Conservation (phyloP, 2,797 vertebrate genomes). For the Echiichthys vipera region DNA sequence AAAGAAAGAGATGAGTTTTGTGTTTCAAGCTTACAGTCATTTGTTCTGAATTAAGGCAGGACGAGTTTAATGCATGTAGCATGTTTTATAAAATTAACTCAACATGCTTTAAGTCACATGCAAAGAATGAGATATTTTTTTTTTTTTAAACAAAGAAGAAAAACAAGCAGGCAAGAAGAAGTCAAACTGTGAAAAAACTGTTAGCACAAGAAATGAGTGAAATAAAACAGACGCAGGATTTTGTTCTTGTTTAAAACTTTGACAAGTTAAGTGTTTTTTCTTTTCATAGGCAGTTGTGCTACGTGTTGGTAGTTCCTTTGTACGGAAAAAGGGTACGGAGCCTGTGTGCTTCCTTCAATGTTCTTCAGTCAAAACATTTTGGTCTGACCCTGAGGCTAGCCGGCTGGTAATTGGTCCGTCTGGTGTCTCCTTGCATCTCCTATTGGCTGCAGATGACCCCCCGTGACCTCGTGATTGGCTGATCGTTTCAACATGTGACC, state of each 20-base stretch:
- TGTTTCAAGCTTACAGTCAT: not conserved
- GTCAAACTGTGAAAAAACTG: not conserved
- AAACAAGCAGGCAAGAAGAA: not conserved
- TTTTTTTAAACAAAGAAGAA: too few relatives aligned
- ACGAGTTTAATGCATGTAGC: not conserved
- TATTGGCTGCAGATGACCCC: constrained; percentile 87
- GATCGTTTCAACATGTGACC: constrained; percentile 82
- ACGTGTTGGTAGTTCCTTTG: constrained; percentile 20
- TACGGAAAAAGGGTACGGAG: constrained; percentile 1
- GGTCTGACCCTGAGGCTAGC: constrained; percentile 82
- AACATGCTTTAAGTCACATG: not conserved
- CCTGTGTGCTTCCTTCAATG: constrained; percentile 28
- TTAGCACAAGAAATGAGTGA: not conserved
- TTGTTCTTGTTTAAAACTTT: constrained; percentile 6
- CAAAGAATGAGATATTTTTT: not conserved
- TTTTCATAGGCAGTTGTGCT: not conserved
- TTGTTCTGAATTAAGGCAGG: not conserved
- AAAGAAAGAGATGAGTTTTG: not conserved
- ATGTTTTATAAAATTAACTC: not conserved
- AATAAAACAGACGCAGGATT: not conserved
- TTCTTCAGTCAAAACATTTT: constrained; percentile 66
- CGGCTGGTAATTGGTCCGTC: constrained; percentile 84
- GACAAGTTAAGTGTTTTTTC: not conserved
- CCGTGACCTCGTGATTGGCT: constrained; percentile 85
- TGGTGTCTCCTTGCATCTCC: constrained; percentile 85